These are phyloP conservation scores for Morpho achilles DNA, from an alignment of 2,888 invertebrate species.

Conservation along the genomic window DNA sequence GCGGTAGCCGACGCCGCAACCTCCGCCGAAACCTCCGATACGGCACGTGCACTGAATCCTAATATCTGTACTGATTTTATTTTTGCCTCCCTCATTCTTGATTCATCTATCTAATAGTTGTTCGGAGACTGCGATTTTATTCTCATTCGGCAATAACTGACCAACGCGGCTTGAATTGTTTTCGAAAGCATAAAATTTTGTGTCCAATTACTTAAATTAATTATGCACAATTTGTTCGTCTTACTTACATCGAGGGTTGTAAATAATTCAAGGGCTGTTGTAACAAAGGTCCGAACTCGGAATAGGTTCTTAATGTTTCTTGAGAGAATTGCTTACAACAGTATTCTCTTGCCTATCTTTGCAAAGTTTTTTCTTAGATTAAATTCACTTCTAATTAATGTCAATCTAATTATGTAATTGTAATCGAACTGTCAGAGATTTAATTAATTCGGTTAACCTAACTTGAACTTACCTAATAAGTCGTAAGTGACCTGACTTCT, in stretches of 20 bases:
- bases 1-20: constrained; percentile 60
- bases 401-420: too few species aligned
- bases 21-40: constrained; percentile 63
- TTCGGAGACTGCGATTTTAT: constrained; percentile 33
- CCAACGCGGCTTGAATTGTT: constrained; percentile 4
- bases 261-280: constrained; percentile 74
- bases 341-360: constrained; percentile 33
- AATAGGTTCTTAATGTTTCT: constrained; percentile 63
- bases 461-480: too few species aligned
- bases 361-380: constrained; percentile 1
- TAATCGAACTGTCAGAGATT: too few species aligned
- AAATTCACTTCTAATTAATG: too few species aligned
- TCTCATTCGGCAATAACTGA: constrained; percentile 16
- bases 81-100: constrained; percentile 65
- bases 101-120: constrained; percentile 71
- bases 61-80: constrained; percentile 74
- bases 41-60: constrained; percentile 69
- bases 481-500: too few species aligned
- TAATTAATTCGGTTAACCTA: too few species aligned
- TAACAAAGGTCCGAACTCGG: constrained; percentile 58
- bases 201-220: constrained; percentile 36
- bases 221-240: constrained; percentile 73
- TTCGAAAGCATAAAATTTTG: constrained; percentile 15
- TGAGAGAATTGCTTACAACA: constrained; percentile 47
- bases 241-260: constrained; percentile 59